These are phyloP conservation scores for Platycheirus albimanus DNA, from an alignment of 2,888 invertebrate species.

Conservation along the genomic window DNA sequence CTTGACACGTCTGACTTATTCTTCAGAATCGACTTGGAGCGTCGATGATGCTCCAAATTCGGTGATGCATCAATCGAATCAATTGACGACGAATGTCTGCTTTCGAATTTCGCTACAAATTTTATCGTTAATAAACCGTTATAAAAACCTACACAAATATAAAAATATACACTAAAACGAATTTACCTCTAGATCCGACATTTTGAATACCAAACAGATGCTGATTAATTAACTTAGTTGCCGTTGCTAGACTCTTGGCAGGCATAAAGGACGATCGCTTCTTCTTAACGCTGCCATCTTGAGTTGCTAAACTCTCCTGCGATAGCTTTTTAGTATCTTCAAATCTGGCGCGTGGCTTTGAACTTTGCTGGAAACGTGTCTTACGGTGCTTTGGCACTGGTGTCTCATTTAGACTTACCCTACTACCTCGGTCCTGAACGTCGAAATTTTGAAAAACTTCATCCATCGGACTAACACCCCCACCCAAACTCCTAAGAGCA, in stretches of 20 bases:
- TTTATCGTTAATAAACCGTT: slow-evolving; percentile 36
- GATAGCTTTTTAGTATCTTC: slow-evolving; percentile 84
- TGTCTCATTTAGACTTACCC: slow-evolving; percentile 86
- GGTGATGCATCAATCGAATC: slow-evolving; percentile 88
- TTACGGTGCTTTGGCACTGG: slow-evolving; percentile 91
- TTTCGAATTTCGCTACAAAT: slow-evolving; percentile 83
- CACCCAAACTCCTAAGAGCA: slow-evolving; percentile 86
- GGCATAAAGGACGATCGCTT: slow-evolving; percentile 85
- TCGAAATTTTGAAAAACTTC: slow-evolving; percentile 85
- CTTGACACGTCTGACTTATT: slow-evolving; percentile 87
- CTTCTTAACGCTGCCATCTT: slow-evolving; percentile 80
- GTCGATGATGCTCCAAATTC: slow-evolving; percentile 86
- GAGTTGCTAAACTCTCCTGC: slow-evolving; percentile 83
- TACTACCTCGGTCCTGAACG: slow-evolving; percentile 83
- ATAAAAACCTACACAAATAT: slow-evolving; percentile 44
- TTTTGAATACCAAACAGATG: slow-evolving; percentile 88
- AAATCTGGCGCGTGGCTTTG: slow-evolving; percentile 80
- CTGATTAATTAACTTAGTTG: slow-evolving; percentile 89
- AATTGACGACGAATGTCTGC: slow-evolving; percentile 87
- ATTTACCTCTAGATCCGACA: slow-evolving; percentile 81
- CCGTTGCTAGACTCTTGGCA: slow-evolving; percentile 87
- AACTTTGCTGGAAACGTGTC: slow-evolving; percentile 91
- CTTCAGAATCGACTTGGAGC: slow-evolving; percentile 90
- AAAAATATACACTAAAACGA: neutral
- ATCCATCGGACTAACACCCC: slow-evolving; percentile 85